Evolutionary conservation across 2,113 vertebrate species (phyloP).

Genomic region (Ceratotherium simum): DNA sequence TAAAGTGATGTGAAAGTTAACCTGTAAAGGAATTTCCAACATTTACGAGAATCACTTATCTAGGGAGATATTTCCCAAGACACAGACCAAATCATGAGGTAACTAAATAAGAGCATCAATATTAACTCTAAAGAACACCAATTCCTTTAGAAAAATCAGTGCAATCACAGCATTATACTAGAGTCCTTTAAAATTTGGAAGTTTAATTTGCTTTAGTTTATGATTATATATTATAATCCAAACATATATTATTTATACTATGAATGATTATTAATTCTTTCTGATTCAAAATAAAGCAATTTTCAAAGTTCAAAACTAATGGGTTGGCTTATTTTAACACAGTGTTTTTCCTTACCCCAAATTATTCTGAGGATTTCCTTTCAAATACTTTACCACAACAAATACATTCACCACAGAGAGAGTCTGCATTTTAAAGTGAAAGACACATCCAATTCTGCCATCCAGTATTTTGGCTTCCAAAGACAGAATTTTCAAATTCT

Average conservation of each 20-base stretch:
- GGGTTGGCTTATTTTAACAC: slow-evolving; percentile 62
- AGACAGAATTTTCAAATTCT: slow-evolving; percentile 71
- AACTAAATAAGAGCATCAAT: not conserved
- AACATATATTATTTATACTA: slow-evolving; percentile 30
- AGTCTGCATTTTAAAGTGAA: slow-evolving; percentile 75
- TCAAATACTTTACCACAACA: slow-evolving; percentile 80
- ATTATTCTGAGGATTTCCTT: slow-evolving; percentile 78
- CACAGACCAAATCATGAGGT: not conserved
- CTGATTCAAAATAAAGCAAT: slow-evolving; percentile 61
- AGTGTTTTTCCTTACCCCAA: slow-evolving; percentile 71
- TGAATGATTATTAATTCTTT: slow-evolving; percentile 63
- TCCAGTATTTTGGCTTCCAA: slow-evolving; percentile 64
- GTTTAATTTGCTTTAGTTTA: slow-evolving; percentile 34
- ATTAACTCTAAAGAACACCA: slow-evolving; percentile 3
- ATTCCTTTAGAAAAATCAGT: slow-evolving; percentile 36
- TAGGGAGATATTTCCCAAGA: slow-evolving; percentile 44
- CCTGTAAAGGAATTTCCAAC: slow-evolving; percentile 39
- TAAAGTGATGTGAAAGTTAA: slow-evolving; percentile 58
- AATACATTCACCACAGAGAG: slow-evolving; percentile 73
- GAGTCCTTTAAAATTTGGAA: not conserved
- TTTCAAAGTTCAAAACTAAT: slow-evolving; percentile 59
- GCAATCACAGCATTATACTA: not conserved
- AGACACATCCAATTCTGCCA: slow-evolving; percentile 44
- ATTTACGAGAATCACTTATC: slow-evolving; percentile 57
- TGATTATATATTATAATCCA: slow-evolving; percentile 5